Conservation (phyloP, 2,888 invertebrate genomes). For the Sminthurides aquaticus region DNA sequence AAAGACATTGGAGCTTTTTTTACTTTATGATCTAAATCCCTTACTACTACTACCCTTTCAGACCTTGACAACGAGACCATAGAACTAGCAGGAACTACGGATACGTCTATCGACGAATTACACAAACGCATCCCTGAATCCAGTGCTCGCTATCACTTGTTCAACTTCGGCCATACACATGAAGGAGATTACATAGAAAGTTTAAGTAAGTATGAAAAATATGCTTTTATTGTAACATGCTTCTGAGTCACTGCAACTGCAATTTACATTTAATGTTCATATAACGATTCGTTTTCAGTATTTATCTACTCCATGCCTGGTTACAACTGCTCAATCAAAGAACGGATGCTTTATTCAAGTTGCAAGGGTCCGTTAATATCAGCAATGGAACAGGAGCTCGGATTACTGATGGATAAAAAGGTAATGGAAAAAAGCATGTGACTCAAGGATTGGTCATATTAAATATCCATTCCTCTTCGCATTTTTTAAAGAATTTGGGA, state of each 20-base stretch:
- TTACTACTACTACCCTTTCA: no score
- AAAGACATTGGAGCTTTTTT: background rate
- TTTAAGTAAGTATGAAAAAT: conserved; percentile 66
- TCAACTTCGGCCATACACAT: conserved; percentile 80
- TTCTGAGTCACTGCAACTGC: conserved; percentile 2
- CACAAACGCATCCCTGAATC: conserved; percentile 74
- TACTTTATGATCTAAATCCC: background rate
- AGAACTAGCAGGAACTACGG: conserved; percentile 66
- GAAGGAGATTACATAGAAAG: conserved; percentile 85
- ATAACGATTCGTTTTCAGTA: conserved; percentile 53
- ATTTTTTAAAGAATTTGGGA: no score
- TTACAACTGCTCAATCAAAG: conserved; percentile 89
- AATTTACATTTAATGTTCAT: background rate
- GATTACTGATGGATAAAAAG: conserved; percentile 75
- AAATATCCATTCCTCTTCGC: no score
- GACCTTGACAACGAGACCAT: conserved; percentile 82
- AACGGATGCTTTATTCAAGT: conserved; percentile 97
- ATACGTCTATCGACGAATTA: conserved; percentile 61
- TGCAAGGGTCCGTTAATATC: conserved; percentile 88
- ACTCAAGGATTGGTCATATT: background rate
- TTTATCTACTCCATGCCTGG: conserved; percentile 99
- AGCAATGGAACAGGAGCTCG: conserved; percentile 64
- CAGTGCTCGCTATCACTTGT: conserved; percentile 83
- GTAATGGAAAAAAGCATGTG: conserved; percentile 55
- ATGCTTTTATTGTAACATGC: conserved; percentile 13